Base-by-base conservation (phyloP, 2,797 vertebrate genomes). In the Ibycter americanus region DNA sequence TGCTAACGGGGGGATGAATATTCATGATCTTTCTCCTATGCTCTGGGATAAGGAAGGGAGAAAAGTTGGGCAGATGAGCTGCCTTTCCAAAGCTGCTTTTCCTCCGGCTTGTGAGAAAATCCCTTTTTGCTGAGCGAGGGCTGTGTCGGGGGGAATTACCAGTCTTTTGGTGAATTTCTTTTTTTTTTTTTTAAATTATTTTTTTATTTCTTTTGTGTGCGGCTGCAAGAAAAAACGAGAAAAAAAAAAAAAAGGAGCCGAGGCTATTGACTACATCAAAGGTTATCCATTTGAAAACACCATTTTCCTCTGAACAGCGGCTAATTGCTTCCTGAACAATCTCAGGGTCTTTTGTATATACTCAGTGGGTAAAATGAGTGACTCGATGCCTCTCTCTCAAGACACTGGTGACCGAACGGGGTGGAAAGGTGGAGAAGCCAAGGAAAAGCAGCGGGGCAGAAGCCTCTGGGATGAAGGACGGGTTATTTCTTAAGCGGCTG, bases 231-330 rank as follows among this genome's bases (percentile, higher is more conserved):
- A 68, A 66, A 40, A n/a, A 58, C n/a, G n/a, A 46, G 3, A 4
- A 31, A 16, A 8, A 8, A 71, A 89, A 76, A 90, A 78, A 32
- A 87, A 68, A 96, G 32, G 87, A 96, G 89, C 94, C 20, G 87
- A 95, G 87, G 91, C 96, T 96, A 93, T 97, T 97, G 97, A 95
- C 91, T 97, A 88, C 95, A 96, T 96, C 96, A 97, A 97, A 97
- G 97, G 97, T 97, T 97, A 97, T 97, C 97, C 96, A 96, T 97
- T 93, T 97, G 87, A 97, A 98, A 97, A 97, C 95, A 97, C 94
- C 87, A 76, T 97, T 97, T 98, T 96, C 97, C 96, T 97, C 96
- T 84, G 94, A 97, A 83, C 95, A 89, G 96, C 90, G 52, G 96
- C 94, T 96, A 96, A 97, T 97, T 93, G 98, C 97, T 97, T 98